phyloP scores from a whole-genome alignment of 2,888 invertebrate species.

The Catocala fraxini region DNA sequence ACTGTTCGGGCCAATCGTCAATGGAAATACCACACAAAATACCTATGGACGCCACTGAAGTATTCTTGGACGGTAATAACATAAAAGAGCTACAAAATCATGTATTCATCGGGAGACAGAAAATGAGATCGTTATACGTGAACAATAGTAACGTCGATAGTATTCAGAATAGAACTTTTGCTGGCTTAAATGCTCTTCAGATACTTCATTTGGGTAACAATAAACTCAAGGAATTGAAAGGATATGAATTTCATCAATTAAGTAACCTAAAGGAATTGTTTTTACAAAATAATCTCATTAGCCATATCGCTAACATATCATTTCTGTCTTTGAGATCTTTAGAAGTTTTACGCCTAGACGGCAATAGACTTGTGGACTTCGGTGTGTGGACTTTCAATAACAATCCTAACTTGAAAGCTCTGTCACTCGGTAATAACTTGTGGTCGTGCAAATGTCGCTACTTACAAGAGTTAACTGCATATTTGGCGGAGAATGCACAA shows the following conservation, averaged over 20 bases:
- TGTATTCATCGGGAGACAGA: conserved; percentile 96
- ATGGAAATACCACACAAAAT: conserved; percentile 94
- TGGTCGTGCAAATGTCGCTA: conserved; percentile 98
- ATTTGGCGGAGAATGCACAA: conserved; percentile 93
- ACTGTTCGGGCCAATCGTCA: conserved; percentile 94
- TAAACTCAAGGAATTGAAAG: conserved; percentile 92
- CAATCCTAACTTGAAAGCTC: conserved; percentile 90
- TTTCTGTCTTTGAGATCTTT: conserved; percentile 92
- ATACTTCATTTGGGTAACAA: conserved; percentile 95
- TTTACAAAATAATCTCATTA: conserved; percentile 94
- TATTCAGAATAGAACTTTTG: conserved; percentile 96
- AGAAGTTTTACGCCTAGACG: conserved; percentile 93
- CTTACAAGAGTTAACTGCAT: conserved; percentile 93
- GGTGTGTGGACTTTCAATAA: conserved; percentile 92
- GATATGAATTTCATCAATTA: conserved; percentile 95
- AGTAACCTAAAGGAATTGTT: conserved; percentile 93
- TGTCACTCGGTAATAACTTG: conserved; percentile 94
- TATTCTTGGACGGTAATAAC: conserved; percentile 97
- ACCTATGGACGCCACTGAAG: conserved; percentile 98
- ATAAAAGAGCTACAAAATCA: conserved; percentile 94
- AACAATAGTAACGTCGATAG: conserved; percentile 95
- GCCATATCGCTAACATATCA: conserved; percentile 93
- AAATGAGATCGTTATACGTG: conserved; percentile 94
- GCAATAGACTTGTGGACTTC: conserved; percentile 93
- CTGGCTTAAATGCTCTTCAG: conserved; percentile 93